Evolutionary conservation across 2,888 invertebrate genomes (phyloP).

Genomic region (Trachelus iudaicus): DNA sequence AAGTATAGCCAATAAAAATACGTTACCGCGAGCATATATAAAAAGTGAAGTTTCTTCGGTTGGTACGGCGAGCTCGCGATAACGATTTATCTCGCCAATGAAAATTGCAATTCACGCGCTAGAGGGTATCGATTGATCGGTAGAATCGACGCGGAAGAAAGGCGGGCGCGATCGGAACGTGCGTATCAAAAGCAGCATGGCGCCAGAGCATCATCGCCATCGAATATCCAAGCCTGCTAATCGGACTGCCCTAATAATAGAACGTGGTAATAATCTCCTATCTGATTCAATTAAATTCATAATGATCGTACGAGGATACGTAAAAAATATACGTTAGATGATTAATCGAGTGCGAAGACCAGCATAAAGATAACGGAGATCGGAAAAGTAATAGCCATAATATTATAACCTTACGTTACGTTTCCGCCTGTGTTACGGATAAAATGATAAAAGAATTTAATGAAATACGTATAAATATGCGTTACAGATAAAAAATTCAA

Average conservation of each 20-base stretch:
- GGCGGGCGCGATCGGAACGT: background rate
- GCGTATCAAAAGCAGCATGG: background rate
- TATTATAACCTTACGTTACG: background rate
- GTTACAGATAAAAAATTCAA: background rate
- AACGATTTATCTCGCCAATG: background rate
- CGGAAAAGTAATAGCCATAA: background rate
- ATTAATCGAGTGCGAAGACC: slow-evolving; percentile 7
- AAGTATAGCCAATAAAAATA: background rate
- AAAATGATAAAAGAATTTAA: background rate
- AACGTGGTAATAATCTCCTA: background rate
- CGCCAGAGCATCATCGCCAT: background rate
- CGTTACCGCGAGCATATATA: background rate
- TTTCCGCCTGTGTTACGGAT: background rate
- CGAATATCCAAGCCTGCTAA: background rate
- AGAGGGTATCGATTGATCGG: background rate
- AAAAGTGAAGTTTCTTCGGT: background rate
- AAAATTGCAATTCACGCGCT: background rate
- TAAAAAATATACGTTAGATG: slow-evolving; percentile 1
- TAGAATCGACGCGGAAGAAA: background rate
- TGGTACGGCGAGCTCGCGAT: background rate
- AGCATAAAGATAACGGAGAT: slow-evolving; percentile 11
- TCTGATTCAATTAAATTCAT: slow-evolving; percentile 7
- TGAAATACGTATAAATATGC: background rate
- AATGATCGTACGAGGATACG: background rate
- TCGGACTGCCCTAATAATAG: background rate